Percentiles rank a stretch among this genome's conserved stretches.
These are phyloP conservation scores for Zosterops hypoxanthus DNA, from an alignment of 2,113 vertebrate genomes.

Conservation along the genomic window DNA sequence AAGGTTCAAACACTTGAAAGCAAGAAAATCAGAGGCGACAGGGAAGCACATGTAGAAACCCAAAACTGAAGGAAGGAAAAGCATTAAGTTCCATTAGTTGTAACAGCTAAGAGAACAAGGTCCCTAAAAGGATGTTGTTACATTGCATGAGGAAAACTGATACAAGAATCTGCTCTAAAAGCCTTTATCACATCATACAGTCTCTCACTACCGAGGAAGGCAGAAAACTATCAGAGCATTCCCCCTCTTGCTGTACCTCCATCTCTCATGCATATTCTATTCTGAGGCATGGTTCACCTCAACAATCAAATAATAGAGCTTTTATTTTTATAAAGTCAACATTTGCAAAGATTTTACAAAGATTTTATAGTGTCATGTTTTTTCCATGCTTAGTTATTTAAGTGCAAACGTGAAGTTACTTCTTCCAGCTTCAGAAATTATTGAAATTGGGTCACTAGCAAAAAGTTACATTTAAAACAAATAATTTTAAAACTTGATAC, in stretches of 20 bases:
- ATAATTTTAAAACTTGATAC: not conserved
- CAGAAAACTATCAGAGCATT: not conserved
- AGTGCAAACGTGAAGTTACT: not conserved
- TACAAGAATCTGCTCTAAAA: not conserved
- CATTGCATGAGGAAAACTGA: not conserved
- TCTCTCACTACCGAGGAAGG: not conserved
- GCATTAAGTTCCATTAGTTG: not conserved
- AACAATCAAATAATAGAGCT: not conserved
- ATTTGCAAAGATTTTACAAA: not conserved
- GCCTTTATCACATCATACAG: not conserved
- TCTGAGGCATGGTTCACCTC: not conserved
- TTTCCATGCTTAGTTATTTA: not conserved
- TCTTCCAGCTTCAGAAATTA: not conserved
- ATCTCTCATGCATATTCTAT: not conserved
- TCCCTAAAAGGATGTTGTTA: not conserved
- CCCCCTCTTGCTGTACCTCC: not conserved
- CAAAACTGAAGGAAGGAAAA: not conserved
- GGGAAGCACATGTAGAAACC: not conserved
- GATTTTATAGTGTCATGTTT: not conserved
- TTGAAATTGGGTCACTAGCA: not conserved
- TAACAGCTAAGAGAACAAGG: not conserved
- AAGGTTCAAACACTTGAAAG: too few relatives aligned
- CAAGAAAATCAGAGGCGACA: too few relatives aligned
- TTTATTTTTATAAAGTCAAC: not conserved
- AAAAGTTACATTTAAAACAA: not conserved